A percentile compares a stretch with the other conserved stretches of the same genome.
phyloP scores from a whole-genome alignment of 2,113 vertebrate genomes.

The Vireo altiloquus region DNA sequence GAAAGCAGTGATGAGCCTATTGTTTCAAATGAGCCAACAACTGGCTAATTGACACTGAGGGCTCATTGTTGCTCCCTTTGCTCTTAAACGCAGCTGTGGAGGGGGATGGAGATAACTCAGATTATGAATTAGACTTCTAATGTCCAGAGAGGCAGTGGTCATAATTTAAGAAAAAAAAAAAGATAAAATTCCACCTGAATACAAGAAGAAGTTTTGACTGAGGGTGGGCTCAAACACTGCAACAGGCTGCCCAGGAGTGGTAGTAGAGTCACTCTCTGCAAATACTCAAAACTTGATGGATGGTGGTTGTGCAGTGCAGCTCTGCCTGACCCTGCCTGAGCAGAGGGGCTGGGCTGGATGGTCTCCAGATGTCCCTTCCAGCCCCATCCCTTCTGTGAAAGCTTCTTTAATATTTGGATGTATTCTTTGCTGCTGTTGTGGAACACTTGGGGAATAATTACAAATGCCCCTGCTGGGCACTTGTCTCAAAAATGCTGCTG shows the following conservation, averaged over 20 bases:
- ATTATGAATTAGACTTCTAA: not conserved
- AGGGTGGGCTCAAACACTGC: not conserved
- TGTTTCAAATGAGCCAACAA: not conserved
- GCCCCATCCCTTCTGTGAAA: not conserved
- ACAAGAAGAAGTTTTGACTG: not conserved
- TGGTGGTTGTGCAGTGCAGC: not conserved
- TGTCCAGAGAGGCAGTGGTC: not conserved
- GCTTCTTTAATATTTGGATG: not conserved
- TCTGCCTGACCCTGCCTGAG: not conserved
- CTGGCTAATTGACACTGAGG: not conserved
- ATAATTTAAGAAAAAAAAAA: not conserved
- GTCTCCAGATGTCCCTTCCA: not conserved
- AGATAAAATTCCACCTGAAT: not conserved
- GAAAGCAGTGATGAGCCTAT: constrained; percentile 1
- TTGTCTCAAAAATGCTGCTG: not conserved
- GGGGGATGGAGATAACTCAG: not conserved
- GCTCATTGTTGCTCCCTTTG: not conserved
- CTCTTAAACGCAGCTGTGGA: not conserved
- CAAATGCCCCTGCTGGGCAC: constrained; percentile 15
- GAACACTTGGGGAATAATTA: constrained; percentile 24
- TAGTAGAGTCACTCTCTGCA: not conserved
- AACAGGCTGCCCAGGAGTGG: not conserved
- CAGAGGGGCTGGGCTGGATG: not conserved
- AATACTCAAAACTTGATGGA: rapidly evolving
- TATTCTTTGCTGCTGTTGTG: not conserved